phyloP scores from a whole-genome alignment of 2,888 invertebrate genomes.

The Mesochorus sp. region DNA sequence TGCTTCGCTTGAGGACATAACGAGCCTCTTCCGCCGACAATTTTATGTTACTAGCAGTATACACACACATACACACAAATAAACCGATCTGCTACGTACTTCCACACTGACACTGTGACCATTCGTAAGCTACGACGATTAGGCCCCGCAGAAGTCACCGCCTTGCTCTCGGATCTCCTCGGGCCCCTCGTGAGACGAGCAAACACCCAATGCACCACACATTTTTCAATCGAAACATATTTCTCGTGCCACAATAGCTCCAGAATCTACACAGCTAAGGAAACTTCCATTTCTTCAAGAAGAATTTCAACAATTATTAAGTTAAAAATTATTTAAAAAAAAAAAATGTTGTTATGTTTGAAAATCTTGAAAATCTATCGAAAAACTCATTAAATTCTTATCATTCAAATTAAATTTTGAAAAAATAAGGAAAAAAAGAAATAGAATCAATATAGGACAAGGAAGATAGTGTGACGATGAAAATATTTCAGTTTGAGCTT shows the following conservation, averaged over 20 bases:
- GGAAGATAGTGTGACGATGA: background rate
- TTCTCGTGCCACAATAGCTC: too few relatives aligned
- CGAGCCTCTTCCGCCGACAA: slow-evolving; percentile 80
- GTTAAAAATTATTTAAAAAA: too few relatives aligned
- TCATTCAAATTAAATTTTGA: background rate
- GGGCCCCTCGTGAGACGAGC: slow-evolving; percentile 33
- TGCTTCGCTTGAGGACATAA: slow-evolving; percentile 74
- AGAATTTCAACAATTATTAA: background rate
- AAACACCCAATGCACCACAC: slow-evolving; percentile 20
- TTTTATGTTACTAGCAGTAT: slow-evolving; percentile 70
- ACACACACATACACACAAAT: slow-evolving; percentile 25
- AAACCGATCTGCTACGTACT: background rate
- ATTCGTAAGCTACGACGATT: slow-evolving; percentile 44
- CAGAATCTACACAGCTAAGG: too few relatives aligned
- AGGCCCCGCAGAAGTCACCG: slow-evolving; percentile 24
- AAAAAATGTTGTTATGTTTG: too few relatives aligned
- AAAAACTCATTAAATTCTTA: background rate
- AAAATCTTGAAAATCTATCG: too few relatives aligned
- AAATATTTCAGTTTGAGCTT: background rate
- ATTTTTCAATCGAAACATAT: slow-evolving; percentile 11
- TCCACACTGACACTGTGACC: slow-evolving; percentile 1
- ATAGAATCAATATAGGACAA: background rate
- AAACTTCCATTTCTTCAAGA: background rate
- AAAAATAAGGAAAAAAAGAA: background rate
- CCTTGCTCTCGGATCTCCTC: slow-evolving; percentile 34